A percentile compares a stretch with the other conserved stretches of the same genome.
Conservation (phyloP, 2,797 vertebrate genomes). For the Oreochromis grahami region DNA sequence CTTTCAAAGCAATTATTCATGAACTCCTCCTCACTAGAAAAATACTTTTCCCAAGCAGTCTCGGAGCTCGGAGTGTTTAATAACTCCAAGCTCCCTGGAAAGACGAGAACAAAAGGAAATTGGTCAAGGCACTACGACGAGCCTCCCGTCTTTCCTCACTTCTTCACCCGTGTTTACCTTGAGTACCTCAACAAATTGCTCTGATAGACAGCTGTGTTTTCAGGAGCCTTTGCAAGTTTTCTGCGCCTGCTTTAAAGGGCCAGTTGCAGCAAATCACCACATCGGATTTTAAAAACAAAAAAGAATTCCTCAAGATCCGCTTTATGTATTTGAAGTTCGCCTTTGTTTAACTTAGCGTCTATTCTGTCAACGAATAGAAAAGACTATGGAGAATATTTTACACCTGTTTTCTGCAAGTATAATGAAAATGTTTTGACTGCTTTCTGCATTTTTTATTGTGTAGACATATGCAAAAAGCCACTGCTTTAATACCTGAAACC, state of each 20-base stretch:
- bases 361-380: constrained; percentile 29
- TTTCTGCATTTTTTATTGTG: neutral
- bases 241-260: neutral
- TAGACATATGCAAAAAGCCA: neutral
- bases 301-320: constrained; percentile 29
- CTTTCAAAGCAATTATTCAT: neutral
- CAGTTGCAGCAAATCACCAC: constrained; percentile 59
- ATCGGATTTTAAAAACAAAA: constrained; percentile 46
- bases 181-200: constrained; percentile 9
- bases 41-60: neutral
- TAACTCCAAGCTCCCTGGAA: neutral
- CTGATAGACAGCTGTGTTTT: constrained; percentile 64
- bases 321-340: neutral
- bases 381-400: constrained; percentile 4
- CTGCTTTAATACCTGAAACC: neutral
- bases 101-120: constrained; percentile 39
- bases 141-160: constrained; percentile 26
- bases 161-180: constrained; percentile 41
- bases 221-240: constrained; percentile 7
- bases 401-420: constrained; percentile 7
- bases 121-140: constrained; percentile 13
- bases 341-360: constrained; percentile 1
- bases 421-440: neutral
- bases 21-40: neutral
- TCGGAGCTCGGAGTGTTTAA: neutral